Evolutionary conservation across 2,888 invertebrate genomes (phyloP).

Genomic region (Salticus scenicus): DNA sequence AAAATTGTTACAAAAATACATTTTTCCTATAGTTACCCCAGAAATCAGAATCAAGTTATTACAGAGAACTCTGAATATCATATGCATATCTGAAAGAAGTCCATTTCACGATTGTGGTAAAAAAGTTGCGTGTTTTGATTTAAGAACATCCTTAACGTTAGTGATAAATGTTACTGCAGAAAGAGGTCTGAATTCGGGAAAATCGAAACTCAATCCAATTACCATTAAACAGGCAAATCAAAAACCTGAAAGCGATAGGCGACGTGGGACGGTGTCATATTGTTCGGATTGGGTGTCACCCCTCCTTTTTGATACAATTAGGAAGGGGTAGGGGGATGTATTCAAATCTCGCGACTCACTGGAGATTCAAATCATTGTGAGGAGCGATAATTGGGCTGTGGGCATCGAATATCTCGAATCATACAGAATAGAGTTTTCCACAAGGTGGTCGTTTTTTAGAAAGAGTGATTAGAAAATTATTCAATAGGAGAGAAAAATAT

Average conservation of each 20-base stretch:
- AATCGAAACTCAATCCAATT: conserved; percentile 54
- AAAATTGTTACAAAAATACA: too few species aligned
- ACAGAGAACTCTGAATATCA: too few species aligned
- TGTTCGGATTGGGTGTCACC: conserved; percentile 59
- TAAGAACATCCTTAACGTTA: too few species aligned
- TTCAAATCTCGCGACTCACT: conserved; percentile 55
- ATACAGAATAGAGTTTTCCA: conserved; percentile 32
- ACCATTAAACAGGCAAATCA: conserved; percentile 57
- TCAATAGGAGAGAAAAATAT: not conserved
- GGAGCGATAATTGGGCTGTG: conserved; percentile 47
- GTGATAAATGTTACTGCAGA: too few species aligned
- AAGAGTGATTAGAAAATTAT: conserved; percentile 32
- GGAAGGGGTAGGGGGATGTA: conserved; percentile 47
- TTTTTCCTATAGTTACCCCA: too few species aligned
- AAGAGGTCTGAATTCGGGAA: conserved; percentile 18
- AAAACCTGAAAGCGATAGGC: conserved; percentile 22
- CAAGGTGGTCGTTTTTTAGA: conserved; percentile 26
- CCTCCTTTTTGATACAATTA: conserved; percentile 49
- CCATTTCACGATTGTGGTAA: too few species aligned
- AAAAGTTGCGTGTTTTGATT: too few species aligned
- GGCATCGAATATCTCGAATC: conserved; percentile 49
- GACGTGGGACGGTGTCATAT: conserved; percentile 59
- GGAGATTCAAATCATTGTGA: conserved; percentile 24
- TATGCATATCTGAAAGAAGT: too few species aligned
- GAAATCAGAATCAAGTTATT: too few species aligned